Percentiles rank a stretch among this genome's conserved stretches.
Evolutionary conservation across 1,140 invertebrate species (phyloP).

Genomic region (Lucilia sericata): DNA sequence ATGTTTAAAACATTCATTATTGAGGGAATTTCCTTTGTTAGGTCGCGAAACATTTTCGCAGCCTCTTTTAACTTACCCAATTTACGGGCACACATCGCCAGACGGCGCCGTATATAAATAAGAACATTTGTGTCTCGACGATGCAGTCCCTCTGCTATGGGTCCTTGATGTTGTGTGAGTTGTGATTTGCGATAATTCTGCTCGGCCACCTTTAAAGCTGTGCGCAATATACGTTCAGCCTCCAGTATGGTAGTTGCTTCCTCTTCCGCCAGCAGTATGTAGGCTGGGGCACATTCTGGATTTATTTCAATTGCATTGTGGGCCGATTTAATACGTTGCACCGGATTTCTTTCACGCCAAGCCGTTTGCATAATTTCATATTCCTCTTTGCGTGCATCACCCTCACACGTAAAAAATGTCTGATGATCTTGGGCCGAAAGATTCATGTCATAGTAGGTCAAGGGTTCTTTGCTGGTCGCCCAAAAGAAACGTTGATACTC

Average conservation of each 20-base stretch:
- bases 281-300: constrained; percentile 94
- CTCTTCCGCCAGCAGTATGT: constrained; percentile 96
- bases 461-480: constrained; percentile 92
- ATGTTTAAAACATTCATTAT: constrained; percentile 96
- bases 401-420: constrained; percentile 96
- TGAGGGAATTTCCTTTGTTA: constrained; percentile 93
- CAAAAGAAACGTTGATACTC: constrained; percentile 95
- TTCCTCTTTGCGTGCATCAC: constrained; percentile 88
- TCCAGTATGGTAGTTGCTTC: constrained; percentile 93
- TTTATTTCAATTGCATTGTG: constrained; percentile 91
- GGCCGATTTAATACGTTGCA: constrained; percentile 91
- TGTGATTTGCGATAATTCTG: constrained; percentile 83
- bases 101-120: constrained; percentile 92
- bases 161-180: constrained; percentile 81
- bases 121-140: constrained; percentile 94
- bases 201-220: constrained; percentile 90
- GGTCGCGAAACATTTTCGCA: constrained; percentile 96
- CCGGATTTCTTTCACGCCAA: constrained; percentile 95
- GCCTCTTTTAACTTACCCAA: constrained; percentile 94
- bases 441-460: constrained; percentile 99
- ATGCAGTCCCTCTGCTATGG: constrained; percentile 82
- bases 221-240: constrained; percentile 88
- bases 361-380: constrained; percentile 98
- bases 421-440: constrained; percentile 98
- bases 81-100: constrained; percentile 97